phyloP scores from a whole-genome alignment of 2,113 vertebrate genomes.

The Pampusana beccarii region DNA sequence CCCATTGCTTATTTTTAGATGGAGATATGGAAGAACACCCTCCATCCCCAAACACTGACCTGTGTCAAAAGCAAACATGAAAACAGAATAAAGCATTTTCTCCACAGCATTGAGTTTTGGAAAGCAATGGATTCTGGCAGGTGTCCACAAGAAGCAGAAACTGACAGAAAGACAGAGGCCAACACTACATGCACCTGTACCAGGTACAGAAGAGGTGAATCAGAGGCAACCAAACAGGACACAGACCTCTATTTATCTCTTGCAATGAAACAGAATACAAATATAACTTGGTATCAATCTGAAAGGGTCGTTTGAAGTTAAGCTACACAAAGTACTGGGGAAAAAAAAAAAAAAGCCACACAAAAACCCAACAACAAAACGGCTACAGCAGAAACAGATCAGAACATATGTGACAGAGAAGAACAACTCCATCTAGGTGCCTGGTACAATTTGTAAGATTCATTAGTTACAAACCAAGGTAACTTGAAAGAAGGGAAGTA shows the following conservation, averaged over 20 bases:
- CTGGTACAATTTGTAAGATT: neutral
- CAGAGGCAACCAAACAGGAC: conserved; percentile 16
- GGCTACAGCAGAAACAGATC: neutral
- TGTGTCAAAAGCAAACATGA: neutral
- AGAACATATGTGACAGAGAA: neutral
- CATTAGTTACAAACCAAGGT: neutral
- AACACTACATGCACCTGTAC: neutral
- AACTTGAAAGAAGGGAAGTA: neutral
- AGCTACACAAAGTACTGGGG: neutral
- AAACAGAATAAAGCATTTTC: neutral
- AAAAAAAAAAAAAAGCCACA: too few species aligned
- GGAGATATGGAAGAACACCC: neutral
- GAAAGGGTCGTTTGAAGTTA: neutral
- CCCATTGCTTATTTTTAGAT: neutral
- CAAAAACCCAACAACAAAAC: neutral
- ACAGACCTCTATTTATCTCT: conserved; percentile 19
- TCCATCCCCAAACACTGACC: neutral
- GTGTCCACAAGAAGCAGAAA: conserved; percentile 17
- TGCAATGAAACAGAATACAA: conserved; percentile 15
- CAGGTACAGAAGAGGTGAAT: conserved; percentile 14
- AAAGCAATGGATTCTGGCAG: neutral
- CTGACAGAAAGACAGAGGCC: conserved; percentile 10
- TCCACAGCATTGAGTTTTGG: neutral
- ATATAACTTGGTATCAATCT: neutral
- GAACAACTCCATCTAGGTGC: neutral